Evolutionary conservation across 2,888 invertebrate species (phyloP), one percentile per base, ranked within the genome.

Genomic region (Heliconius charithonia): DNA sequence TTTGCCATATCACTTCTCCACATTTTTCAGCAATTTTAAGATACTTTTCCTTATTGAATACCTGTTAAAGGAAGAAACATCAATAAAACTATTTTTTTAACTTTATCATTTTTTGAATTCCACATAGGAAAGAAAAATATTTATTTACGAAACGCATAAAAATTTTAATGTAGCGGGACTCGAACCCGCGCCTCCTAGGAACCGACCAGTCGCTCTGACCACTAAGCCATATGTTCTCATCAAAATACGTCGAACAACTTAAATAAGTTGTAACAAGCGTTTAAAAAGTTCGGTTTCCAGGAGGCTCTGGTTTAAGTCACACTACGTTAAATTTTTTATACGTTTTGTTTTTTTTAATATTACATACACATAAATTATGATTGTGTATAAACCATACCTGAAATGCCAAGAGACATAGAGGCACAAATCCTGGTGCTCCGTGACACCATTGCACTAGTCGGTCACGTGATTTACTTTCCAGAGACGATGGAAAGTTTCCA

Each of bases 361-460:
- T 59, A 9, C 59, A 59, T 59, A 4, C 22, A n/a, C n/a, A 59
- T 59, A 6, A n/a, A 10, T 10, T 9, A 59, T 4, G 7, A 9
- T 56, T 45, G 45, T 56, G 22, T 59, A 59, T 59, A 59, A 59
- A 16, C 37, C 32, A 80, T 90, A 97, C 97, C 95, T 97, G 94
- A 86, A 96, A 95, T 66, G 97, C 97, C 83, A 96, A 91, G 82
- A 95, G 90, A 84, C 96, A 97, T 84, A 97, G 91, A 84, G 97
- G 96, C 22, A 97, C 95, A 93, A 97, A 97, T 63, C 98, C 98
- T 27, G 98, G 98, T 32, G 98, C 98, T n/a, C 98, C 98, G 89
- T 98, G 98, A 91, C 98, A 98, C 98, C 98, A 98, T 86, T 98
- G 98, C 29, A 98, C 96, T 81, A 98, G 95, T 89, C 96, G 96